phyloP scores from a whole-genome alignment of 2,113 vertebrate species.

The Hystrix cristata region DNA sequence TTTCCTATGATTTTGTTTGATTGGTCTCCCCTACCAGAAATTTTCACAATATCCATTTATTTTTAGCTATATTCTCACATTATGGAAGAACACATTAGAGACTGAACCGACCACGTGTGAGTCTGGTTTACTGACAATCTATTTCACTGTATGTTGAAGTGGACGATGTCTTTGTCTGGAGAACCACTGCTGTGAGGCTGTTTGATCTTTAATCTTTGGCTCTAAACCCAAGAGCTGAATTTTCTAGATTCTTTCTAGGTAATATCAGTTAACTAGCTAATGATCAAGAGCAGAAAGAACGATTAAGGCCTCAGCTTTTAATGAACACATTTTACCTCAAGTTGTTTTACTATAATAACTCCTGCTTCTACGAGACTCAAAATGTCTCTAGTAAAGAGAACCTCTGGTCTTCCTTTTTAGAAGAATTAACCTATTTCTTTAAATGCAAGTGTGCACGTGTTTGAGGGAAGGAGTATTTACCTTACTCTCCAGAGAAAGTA shows the following conservation, averaged over 20 bases:
- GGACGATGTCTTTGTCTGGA: background rate
- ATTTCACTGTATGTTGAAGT: background rate
- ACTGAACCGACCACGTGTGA: background rate
- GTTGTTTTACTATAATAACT: background rate
- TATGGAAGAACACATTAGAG: no score
- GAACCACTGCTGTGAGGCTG: background rate
- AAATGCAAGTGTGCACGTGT: no score
- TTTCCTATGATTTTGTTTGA: background rate
- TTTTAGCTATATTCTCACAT: background rate
- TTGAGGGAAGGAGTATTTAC: background rate
- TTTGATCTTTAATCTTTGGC: background rate
- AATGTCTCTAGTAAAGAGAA: background rate
- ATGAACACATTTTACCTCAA: background rate
- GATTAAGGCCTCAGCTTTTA: background rate
- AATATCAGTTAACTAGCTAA: background rate
- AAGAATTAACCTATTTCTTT: background rate
- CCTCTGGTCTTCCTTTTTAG: background rate
- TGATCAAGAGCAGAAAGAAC: background rate
- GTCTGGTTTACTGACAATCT: background rate
- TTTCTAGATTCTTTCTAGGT: background rate
- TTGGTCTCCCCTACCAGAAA: background rate
- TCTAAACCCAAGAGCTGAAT: background rate
- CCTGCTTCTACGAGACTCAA: fast-evolving
- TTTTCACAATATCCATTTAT: background rate
- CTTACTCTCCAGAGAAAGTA: background rate